Evolutionary conservation across 2,888 invertebrate genomes (phyloP), one percentile per base, ranked within the genome.

Genomic region (Agriopis marginaria): DNA sequence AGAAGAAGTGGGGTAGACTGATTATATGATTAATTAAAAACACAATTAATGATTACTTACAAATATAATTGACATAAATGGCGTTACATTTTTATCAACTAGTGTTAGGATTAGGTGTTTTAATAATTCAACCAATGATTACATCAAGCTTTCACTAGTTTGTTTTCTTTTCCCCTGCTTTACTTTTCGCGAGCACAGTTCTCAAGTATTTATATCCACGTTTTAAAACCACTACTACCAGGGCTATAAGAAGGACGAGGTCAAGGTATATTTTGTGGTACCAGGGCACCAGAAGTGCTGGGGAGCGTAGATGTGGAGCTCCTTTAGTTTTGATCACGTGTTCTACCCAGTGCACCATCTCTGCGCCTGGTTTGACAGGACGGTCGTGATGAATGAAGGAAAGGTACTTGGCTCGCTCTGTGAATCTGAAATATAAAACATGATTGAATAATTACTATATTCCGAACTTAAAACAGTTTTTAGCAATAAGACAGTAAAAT

Each of bases 181-280:
- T 42, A 23, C 17, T 66, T 0, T 10, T 40, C 9, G 39, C 8
- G 42, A 64, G n/a, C 12, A 42, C n/a, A 66, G 23, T 49, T 55
- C 40, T 61, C 1, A 55, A n/a, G 23, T n/a, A 32, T 42, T 50
- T 49, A n/a, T 44, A 54, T 1, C 12, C 5, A 32, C 49, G 45
- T 55, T 23, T 56, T 12, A 67, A 23, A 14, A 63, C 11, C 0
- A 73, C 10, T 12, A 71, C 7, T 0, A 68, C 10, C 6, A 51
- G 12, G 7, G 11, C 32, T n/a, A 59, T 32, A 45, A 59, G 12
- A 47, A 56, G n/a, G 11, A 12, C 63, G 12, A 81, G 70, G 66
- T 88, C 87, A 4, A 88, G 70, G 67, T 84, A 87, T 42, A 79
- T 51, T 71, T 82, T 86, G 79, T 87, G 84, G 79, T 86, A 86